A percentile compares a stretch with the other conserved stretches of the same genome.
Evolutionary conservation across 30 jellyfish, hydroid and myxozoan species (phyloP).

Genomic region (Cassiopea andromeda): DNA sequence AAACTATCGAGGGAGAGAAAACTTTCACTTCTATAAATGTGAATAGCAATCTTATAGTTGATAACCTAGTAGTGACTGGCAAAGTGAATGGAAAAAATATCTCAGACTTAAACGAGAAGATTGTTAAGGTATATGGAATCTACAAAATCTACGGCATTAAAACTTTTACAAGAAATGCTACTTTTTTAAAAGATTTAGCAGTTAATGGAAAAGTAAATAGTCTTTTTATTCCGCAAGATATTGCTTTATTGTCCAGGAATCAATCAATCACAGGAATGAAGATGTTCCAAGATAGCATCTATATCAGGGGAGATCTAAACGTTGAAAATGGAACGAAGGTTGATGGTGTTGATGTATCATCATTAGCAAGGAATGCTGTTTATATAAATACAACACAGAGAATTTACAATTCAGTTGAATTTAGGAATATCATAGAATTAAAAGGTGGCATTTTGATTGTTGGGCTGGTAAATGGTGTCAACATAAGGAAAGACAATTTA

Average conservation of each 20-base stretch:
- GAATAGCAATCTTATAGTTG: slow-evolving; percentile 4
- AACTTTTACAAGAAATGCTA: slow-evolving; percentile 25
- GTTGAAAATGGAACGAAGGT: slow-evolving; percentile 53
- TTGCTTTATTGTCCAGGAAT: slow-evolving; percentile 37
- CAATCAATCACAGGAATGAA: slow-evolving; percentile 62
- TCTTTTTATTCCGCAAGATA: slow-evolving; percentile 51
- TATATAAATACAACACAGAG: slow-evolving; percentile 31
- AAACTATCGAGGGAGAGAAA: slow-evolving; percentile 61
- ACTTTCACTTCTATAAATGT: slow-evolving; percentile 21
- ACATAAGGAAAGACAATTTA: slow-evolving; percentile 51
- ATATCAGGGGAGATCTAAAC: slow-evolving; percentile 62
- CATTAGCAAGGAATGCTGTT: slow-evolving; percentile 48
- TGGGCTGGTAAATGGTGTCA: slow-evolving; percentile 69
- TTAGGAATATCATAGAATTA: background rate
- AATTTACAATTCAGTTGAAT: slow-evolving; percentile 29
- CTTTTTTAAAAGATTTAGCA: slow-evolving; percentile 1
- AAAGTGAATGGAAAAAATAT: slow-evolving; percentile 53
- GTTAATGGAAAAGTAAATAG: slow-evolving; percentile 61
- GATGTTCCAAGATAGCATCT: slow-evolving; percentile 29
- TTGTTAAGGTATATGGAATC: slow-evolving; percentile 20
- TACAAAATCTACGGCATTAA: slow-evolving; percentile 35
- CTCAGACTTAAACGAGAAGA: slow-evolving; percentile 26
- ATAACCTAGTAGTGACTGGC: slow-evolving; percentile 27
- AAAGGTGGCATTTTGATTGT: slow-evolving; percentile 19
- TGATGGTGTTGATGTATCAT: slow-evolving; percentile 67